Evolutionary conservation across 2,888 invertebrate genomes (phyloP), one percentile per base, ranked within the genome.

Genomic region (Gastrophysa polygoni): DNA sequence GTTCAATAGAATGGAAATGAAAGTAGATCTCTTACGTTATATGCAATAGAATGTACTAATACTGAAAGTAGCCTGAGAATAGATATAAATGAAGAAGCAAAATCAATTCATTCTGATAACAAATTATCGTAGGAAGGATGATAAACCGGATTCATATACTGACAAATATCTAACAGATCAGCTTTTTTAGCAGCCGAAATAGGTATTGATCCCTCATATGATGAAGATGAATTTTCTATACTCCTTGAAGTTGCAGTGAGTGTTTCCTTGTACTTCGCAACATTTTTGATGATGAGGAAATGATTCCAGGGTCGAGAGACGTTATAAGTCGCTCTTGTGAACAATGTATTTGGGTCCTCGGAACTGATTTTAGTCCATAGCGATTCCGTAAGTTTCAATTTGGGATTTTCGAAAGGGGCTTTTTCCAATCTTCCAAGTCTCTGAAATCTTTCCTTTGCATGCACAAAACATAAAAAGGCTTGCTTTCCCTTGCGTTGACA

Each of bases 401-500:
- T 47, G 7, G 47, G 47, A 47, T 47, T 47, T 47, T 47, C 16
- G 17, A 16, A 47, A 47, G 5, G 47, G 16, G 17, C 16, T 47
- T 47, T 47, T 47, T 47, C 17, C 47, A 47, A 47, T 16, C 47
- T 47, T 47, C 16, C 47, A 47, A 47, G 47, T 47, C 47, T 47
- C 47, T 47, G 47, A 17, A 47, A 47, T 47, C 47, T 47, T 47
- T 20, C 47, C 16, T 47, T 47, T 47, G 47, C 47, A 47, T 47
- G 47, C 47, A 47, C 47, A 47, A 47, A n/a, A 47, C 47, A 47
- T n/a, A 47, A 47, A 47, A 47, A 47, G 47, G 47, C 47, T 47
- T 47, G 44, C 44, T 44, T 44, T 44, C n/a, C 44, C 44, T 44
- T 44, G 47, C 47, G 47, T 47, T 47, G 47, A 10, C 47, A 47